Evolutionary conservation across 2,113 vertebrate genomes (phyloP).

Genomic region (Neotragus pygmaeus): DNA sequence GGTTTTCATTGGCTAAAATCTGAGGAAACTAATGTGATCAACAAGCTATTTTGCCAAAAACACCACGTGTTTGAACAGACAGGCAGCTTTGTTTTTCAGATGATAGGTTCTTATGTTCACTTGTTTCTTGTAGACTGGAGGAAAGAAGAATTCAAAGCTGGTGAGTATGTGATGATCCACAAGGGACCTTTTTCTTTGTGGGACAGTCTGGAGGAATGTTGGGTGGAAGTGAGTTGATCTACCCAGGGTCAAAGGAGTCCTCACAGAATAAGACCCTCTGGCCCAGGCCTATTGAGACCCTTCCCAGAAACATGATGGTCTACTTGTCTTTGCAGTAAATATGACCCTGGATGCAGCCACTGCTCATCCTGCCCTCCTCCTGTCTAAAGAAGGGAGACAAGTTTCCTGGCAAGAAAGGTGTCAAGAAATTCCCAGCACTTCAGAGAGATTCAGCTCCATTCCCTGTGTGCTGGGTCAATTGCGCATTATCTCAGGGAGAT

Average conservation of each 20-base stretch:
- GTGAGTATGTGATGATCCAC: background rate
- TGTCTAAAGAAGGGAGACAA: background rate
- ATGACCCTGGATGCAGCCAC: slow-evolving; percentile 16
- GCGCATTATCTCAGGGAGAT: background rate
- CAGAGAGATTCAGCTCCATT: background rate
- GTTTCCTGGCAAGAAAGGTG: background rate
- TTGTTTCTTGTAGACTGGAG: background rate
- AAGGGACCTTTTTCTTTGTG: background rate
- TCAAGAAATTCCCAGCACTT: background rate
- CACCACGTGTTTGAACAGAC: background rate
- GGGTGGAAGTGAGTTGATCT: background rate
- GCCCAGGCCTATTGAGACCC: background rate
- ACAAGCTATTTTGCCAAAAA: background rate
- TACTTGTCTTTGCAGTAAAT: background rate
- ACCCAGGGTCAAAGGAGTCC: background rate
- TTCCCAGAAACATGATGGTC: background rate
- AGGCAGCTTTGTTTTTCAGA: background rate
- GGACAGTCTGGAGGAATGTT: background rate
- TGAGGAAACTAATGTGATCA: background rate
- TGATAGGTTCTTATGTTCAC: background rate
- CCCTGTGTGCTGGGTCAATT: background rate
- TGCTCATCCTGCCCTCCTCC: background rate
- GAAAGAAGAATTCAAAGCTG: background rate
- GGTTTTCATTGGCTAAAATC: background rate
- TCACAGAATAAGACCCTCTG: background rate